A percentile compares a stretch with the other conserved stretches of the same genome.
These are phyloP conservation scores for Sitta carolinensis DNA, from an alignment of 2,797 vertebrate species.

Conservation along the genomic window DNA sequence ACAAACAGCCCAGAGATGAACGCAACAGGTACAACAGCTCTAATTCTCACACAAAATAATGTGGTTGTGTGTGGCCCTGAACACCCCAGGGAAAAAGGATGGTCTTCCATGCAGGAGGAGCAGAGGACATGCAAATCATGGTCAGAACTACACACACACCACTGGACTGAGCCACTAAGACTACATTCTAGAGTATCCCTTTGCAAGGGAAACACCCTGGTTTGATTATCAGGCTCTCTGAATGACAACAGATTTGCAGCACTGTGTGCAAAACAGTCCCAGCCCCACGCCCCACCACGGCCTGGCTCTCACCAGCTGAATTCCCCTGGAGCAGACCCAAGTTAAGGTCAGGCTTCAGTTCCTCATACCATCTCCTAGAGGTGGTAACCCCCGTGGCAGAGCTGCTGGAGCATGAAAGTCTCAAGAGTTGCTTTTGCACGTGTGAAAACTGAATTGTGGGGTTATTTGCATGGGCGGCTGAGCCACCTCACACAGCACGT, in stretches of 20 bases:
- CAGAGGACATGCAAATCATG: background rate
- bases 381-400: background rate
- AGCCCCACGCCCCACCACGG: background rate
- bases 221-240: background rate
- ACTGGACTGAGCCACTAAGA: background rate
- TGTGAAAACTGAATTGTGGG: background rate
- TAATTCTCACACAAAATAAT: background rate
- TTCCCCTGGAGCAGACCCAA: background rate
- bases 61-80: background rate
- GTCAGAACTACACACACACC: background rate
- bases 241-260: background rate
- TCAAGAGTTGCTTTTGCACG: background rate
- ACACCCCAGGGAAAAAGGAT: background rate
- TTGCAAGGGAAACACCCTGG: background rate
- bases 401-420: background rate
- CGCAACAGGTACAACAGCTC: background rate
- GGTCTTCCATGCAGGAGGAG: background rate
- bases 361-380: background rate
- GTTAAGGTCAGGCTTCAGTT: background rate
- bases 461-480: background rate
- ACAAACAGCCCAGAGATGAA: background rate
- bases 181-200: background rate
- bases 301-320: slow-evolving; percentile 1
- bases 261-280: background rate
- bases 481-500: background rate